Percentiles rank a stretch among this genome's conserved stretches.
Conservation (phyloP, 2,113 vertebrate species). For the Cinclus cinclus region DNA sequence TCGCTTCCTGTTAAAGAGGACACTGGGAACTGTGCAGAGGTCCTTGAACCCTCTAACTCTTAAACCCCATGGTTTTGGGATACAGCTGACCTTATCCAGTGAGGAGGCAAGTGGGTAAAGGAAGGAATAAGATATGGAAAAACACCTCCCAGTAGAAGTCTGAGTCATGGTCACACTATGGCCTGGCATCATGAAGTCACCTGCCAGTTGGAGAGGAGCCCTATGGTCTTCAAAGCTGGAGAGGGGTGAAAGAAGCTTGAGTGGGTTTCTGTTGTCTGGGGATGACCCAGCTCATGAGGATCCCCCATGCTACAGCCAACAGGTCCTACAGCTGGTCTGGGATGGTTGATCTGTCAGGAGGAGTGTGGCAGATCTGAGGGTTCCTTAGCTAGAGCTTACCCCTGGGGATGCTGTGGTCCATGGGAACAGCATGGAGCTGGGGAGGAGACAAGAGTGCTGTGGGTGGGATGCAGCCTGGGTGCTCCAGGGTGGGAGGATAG, state of each 20-base stretch:
- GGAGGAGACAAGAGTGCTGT: background rate
- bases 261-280: background rate
- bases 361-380: background rate
- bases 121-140: background rate
- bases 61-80: background rate
- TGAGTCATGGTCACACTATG: background rate
- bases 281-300: background rate
- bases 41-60: background rate
- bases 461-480: background rate
- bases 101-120: background rate
- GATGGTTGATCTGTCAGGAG: fast-evolving
- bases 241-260: fast-evolving
- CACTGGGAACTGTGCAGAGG: background rate
- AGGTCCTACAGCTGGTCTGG: background rate
- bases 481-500: fast-evolving
- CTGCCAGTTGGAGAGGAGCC: fast-evolving
- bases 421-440: background rate
- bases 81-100: background rate
- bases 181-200: background rate
- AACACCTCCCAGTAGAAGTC: background rate
- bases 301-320: background rate
- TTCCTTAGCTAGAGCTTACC: background rate
- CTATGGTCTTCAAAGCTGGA: background rate
- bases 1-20: background rate
- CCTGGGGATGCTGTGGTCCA: background rate